Conservation (phyloP, 1,140 invertebrate genomes). For the Caenorhabditis briggsae region DNA sequence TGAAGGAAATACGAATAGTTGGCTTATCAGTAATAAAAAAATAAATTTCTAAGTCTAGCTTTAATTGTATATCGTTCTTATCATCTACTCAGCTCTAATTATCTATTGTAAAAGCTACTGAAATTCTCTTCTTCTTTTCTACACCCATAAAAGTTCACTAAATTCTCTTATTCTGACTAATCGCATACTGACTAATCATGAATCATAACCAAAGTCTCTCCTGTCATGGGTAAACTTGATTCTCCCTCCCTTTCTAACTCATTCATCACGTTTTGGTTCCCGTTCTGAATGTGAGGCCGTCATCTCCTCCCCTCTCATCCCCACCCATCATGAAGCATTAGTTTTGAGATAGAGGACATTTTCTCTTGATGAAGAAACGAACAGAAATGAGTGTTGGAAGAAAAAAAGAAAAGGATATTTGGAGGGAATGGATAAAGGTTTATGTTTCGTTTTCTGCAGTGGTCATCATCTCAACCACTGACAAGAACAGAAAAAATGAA, state of each 20-base stretch:
- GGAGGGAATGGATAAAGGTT: conserved; percentile 8
- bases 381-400: conserved; percentile 4
- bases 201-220: not conserved
- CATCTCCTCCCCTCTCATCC: not conserved
- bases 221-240: conserved; percentile 35
- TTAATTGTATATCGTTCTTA: too few relatives aligned
- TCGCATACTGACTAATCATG: not conserved
- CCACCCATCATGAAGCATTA: conserved; percentile 51
- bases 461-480: conserved; percentile 21
- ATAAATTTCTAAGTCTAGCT: too few relatives aligned
- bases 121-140: too few relatives aligned
- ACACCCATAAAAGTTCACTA: too few relatives aligned
- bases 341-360: conserved; percentile 30
- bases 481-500: not conserved
- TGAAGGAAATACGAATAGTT: too few relatives aligned
- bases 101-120: too few relatives aligned
- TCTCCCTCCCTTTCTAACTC: not conserved
- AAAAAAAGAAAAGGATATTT: not conserved
- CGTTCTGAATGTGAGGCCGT: not conserved
- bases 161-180: too few relatives aligned
- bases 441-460: conserved; percentile 29
- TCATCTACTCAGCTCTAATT: too few relatives aligned
- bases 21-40: too few relatives aligned
- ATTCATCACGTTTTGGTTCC: conserved; percentile 1
- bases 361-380: conserved; percentile 33